These are phyloP conservation scores for Noctua pronuba DNA, from an alignment of 2,888 invertebrate species.

Conservation along the genomic window DNA sequence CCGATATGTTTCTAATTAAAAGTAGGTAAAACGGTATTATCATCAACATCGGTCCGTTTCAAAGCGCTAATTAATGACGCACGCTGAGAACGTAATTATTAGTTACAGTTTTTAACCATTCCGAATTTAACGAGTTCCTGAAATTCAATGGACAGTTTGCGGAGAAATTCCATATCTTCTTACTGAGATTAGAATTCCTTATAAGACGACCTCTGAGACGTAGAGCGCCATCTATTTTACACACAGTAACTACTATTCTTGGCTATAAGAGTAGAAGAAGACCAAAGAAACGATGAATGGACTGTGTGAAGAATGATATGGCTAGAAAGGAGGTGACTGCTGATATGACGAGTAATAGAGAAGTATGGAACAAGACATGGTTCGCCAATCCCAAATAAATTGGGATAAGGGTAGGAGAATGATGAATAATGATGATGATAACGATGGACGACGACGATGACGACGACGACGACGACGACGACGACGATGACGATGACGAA, in stretches of 20 bases:
- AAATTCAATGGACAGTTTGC: slow-evolving; percentile 14
- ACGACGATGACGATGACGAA: no score
- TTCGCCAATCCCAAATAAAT: no score
- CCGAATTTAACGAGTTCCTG: slow-evolving; percentile 4
- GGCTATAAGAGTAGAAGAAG: no score
- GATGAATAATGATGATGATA: no score
- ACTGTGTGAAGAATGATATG: no score
- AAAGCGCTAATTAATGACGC: slow-evolving; percentile 53
- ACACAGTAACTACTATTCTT: not conserved
- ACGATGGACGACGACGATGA: no score
- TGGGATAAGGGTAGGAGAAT: no score
- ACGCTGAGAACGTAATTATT: slow-evolving; percentile 43
- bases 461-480: no score
- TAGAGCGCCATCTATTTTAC: not conserved
- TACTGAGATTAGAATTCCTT: not conserved
- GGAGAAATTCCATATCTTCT: not conserved
- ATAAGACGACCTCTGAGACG: not conserved
- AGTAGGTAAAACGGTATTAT: slow-evolving; percentile 40
- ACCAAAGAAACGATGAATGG: no score
- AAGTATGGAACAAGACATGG: no score
- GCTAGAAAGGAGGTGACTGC: no score
- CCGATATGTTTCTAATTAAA: slow-evolving; percentile 32
- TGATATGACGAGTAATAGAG: no score
- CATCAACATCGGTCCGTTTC: slow-evolving; percentile 39
- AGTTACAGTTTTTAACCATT: slow-evolving; percentile 37